A percentile compares a stretch with the other conserved stretches of the same genome.
phyloP scores from a whole-genome alignment of 2,888 invertebrate genomes.

The Tetramorium bicarinatum region DNA sequence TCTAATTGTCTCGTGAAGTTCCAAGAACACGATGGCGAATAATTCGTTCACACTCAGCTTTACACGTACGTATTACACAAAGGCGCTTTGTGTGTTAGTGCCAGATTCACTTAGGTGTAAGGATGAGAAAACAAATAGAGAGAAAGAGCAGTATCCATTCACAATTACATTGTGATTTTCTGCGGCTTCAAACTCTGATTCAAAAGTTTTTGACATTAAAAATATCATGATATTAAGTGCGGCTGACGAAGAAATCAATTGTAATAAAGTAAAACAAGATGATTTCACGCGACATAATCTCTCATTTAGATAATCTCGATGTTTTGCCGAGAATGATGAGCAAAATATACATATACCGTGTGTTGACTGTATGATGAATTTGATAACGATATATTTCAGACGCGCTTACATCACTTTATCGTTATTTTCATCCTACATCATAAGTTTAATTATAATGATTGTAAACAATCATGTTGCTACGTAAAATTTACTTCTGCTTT shows the following conservation, averaged over 20 bases:
- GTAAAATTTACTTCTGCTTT: constrained; percentile 36
- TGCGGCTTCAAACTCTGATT: background rate
- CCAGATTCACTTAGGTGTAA: constrained; percentile 9
- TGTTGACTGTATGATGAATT: background rate
- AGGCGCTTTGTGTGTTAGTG: constrained; percentile 4
- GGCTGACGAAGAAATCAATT: background rate
- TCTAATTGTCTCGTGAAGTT: constrained; percentile 65
- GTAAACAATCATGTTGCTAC: constrained; percentile 4
- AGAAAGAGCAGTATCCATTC: background rate
- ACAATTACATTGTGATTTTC: background rate
- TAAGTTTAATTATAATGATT: constrained; percentile 9
- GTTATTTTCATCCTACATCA: background rate
- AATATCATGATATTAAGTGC: too few relatives aligned
- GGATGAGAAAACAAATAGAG: constrained; percentile 12
- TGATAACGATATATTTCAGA: constrained; percentile 40
- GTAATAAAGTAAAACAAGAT: background rate
- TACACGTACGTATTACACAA: constrained; percentile 19
- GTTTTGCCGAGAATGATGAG: constrained; percentile 23
- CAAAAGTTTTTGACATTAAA: background rate
- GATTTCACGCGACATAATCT: background rate
- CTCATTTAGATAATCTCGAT: constrained; percentile 30
- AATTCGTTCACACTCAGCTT: constrained; percentile 53
- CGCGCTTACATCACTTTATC: constrained; percentile 22
- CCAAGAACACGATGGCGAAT: constrained; percentile 54
- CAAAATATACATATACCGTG: background rate